A percentile compares a stretch with the other conserved stretches of the same genome.
Conservation (phyloP, 2,797 vertebrate species). For the Pristis pectinata region DNA sequence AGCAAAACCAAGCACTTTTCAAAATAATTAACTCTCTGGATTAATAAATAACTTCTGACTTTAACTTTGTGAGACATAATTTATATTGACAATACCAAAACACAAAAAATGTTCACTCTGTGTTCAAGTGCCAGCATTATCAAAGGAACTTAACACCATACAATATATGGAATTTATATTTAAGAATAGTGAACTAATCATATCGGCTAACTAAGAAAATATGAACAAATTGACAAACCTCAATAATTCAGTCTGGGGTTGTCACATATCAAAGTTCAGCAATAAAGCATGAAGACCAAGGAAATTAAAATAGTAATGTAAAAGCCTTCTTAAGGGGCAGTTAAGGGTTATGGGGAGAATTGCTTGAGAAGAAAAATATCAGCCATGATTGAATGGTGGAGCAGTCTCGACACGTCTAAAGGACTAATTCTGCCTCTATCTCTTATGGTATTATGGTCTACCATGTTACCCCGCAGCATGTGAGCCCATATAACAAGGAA, state of each 20-base stretch:
- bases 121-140: not conserved
- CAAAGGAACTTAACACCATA: not conserved
- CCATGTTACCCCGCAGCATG: not conserved
- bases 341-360: too few relatives aligned
- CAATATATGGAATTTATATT: not conserved
- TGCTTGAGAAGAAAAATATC: too few relatives aligned
- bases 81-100: not conserved
- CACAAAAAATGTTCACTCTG: not conserved
- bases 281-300: too few relatives aligned
- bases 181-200: not conserved
- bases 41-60: not conserved
- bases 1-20: not conserved
- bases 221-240: too few relatives aligned
- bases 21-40: not conserved
- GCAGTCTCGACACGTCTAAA: too few relatives aligned
- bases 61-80: not conserved
- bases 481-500: too few relatives aligned
- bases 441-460: not conserved
- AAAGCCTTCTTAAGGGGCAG: too few relatives aligned
- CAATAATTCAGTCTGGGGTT: too few relatives aligned
- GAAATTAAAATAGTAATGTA: not conserved
- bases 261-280: too few relatives aligned
- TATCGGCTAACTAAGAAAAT: not conserved
- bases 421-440: too few relatives aligned
- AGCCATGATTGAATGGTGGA: too few relatives aligned